These are phyloP conservation scores for Amphimallon solstitiale DNA, from an alignment of 2,888 invertebrate species.

Conservation along the genomic window DNA sequence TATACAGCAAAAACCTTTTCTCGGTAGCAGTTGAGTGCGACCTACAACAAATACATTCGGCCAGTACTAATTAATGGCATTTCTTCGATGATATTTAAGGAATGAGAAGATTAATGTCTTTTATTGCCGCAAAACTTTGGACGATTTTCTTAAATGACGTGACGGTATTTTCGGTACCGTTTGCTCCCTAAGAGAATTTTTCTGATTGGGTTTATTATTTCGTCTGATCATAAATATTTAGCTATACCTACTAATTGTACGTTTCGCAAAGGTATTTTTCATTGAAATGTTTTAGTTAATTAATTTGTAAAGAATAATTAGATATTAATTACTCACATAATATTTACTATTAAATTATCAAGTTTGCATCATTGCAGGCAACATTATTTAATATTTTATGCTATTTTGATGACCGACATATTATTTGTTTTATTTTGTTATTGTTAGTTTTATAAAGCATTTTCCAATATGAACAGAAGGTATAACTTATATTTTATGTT, in stretches of 20 bases:
- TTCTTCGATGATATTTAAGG: conserved; percentile 25
- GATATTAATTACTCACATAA: no score
- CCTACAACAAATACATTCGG: conserved; percentile 18
- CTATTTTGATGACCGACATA: no score
- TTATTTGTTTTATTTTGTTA: no score
- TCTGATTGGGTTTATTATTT: not conserved
- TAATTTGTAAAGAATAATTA: no score
- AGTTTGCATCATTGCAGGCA: no score
- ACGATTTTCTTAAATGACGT: conserved; percentile 28
- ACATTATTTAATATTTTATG: no score
- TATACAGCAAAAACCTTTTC: conserved; percentile 11
- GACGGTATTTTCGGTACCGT: conserved; percentile 16
- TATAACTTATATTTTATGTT: no score
- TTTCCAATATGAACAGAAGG: no score
- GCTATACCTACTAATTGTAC: not conserved
- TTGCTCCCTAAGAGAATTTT: conserved; percentile 7
- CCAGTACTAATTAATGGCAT: conserved; percentile 23
- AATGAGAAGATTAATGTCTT: conserved; percentile 20
- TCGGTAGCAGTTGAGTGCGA: conserved; percentile 15
- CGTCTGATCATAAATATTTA: conserved; percentile 5
- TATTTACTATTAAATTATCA: no score
- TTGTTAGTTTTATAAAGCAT: no score
- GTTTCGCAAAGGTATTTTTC: conserved; percentile 6
- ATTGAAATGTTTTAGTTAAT: no score
- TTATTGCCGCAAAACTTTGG: conserved; percentile 6